These are phyloP conservation scores for Ernsta delagoae DNA, from an alignment of 2,888 invertebrate species.

Conservation along the genomic window DNA sequence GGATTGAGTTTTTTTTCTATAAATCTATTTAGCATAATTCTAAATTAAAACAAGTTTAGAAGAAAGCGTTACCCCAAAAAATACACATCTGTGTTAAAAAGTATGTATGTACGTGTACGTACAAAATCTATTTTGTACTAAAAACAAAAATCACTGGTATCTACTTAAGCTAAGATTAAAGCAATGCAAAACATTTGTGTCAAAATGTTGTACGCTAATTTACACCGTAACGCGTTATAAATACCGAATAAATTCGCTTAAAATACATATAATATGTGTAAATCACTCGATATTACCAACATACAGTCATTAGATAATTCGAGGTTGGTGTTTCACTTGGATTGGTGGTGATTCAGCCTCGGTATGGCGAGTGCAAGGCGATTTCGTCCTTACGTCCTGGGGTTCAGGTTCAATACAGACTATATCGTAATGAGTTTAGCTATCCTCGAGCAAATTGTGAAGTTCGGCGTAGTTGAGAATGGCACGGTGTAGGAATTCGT, in stretches of 20 bases:
- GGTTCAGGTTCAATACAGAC: conserved; percentile 10
- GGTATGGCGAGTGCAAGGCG: conserved; percentile 18
- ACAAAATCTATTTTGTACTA: conserved; percentile 27
- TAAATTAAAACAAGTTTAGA: too few species aligned
- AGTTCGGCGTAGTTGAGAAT: conserved; percentile 95
- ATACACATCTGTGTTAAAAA: background rate
- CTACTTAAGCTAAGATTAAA: conserved; percentile 28
- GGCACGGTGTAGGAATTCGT: conserved; percentile 96
- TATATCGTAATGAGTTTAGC: conserved; percentile 60
- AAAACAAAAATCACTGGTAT: conserved; percentile 15
- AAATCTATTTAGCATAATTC: too few species aligned
- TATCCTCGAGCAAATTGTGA: conserved; percentile 89
- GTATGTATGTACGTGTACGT: background rate
- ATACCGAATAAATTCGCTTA: conserved; percentile 34
- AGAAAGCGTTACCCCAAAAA: background rate
- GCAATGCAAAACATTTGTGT: conserved; percentile 21
- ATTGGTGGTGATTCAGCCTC: conserved; percentile 20
- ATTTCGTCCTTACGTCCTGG: conserved; percentile 22
- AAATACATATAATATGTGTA: conserved; percentile 19
- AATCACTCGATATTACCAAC: conserved; percentile 2
- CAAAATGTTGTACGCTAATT: conserved; percentile 19
- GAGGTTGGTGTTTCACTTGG: background rate
- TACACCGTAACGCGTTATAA: conserved; percentile 31
- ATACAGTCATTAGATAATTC: conserved; percentile 5
- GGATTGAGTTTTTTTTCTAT: background rate